A percentile compares a stretch with the other conserved stretches of the same genome.
phyloP scores from a whole-genome alignment of 2,797 vertebrate genomes.

The Scomberomorus guttatus region DNA sequence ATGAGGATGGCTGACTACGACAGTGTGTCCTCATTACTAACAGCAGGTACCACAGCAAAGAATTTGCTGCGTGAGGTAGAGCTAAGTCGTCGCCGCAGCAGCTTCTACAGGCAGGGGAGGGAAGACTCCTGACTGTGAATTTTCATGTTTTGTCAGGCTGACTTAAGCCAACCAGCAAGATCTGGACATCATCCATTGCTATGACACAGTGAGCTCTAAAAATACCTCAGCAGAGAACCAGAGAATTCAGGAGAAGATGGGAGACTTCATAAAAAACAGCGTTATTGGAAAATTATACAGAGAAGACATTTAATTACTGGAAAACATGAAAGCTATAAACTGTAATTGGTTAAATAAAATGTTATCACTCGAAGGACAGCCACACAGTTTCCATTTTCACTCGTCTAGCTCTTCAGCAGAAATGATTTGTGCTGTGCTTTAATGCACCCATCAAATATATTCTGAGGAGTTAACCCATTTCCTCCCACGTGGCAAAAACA shows the following conservation, averaged over 20 bases:
- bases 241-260: constrained; percentile 36
- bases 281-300: constrained; percentile 33
- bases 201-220: constrained; percentile 76
- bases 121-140: constrained; percentile 76
- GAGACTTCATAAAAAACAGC: constrained; percentile 29
- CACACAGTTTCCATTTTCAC: constrained; percentile 26
- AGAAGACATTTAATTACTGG: constrained; percentile 33
- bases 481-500: constrained; percentile 62
- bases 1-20: constrained; percentile 4
- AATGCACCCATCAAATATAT: constrained; percentile 26
- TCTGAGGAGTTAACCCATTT: constrained; percentile 51
- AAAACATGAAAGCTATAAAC: constrained; percentile 14
- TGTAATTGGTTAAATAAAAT: constrained; percentile 36
- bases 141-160: constrained; percentile 77
- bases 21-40: constrained; percentile 28
- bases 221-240: constrained; percentile 65
- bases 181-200: constrained; percentile 78
- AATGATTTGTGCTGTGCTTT: constrained; percentile 40
- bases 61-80: constrained; percentile 49
- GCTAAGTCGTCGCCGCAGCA: constrained; percentile 56
- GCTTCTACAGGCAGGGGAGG: constrained; percentile 70
- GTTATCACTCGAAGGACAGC: constrained; percentile 9
- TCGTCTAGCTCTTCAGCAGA: constrained; percentile 7
- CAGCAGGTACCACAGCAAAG: constrained; percentile 24
- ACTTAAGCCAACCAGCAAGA: constrained; percentile 76